Evolutionary conservation across 2,797 vertebrate genomes (phyloP), one percentile per base, ranked within the genome.

Genomic region (Rhinichthys osculus): DNA sequence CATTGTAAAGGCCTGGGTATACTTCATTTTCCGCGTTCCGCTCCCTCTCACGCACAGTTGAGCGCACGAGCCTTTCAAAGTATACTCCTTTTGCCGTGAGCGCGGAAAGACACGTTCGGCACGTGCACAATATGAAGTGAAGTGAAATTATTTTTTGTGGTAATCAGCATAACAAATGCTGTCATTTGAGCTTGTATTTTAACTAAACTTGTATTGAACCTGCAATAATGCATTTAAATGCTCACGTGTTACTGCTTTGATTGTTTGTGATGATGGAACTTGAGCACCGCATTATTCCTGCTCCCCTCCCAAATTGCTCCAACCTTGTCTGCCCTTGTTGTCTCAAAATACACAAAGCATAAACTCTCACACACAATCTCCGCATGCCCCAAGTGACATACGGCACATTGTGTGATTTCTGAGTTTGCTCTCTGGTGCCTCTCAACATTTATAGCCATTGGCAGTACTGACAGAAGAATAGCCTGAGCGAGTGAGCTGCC

Each of bases 381-480:
- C 52, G 14, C 85, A 50, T 89, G 92, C 93, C 89, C 94, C 92
- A 89, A 83, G 91, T 92, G 94, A 93, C 92, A 91, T 89, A 93
- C 92, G 93, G 93, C 93, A 94, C 94, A 94, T 93, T 93, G 92
- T 96, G 92, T 95, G 94, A 96, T 96, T 95, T 95, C 94, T 94
- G 93, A 93, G 92, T 94, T 95, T 96, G 93, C 95, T 96, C 96
- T 97, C 94, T 92, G 92, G 93, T 94, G 94, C 93, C 93, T 93
- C 90, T 96, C 91, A 95, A 94, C 95, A 93, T 96, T 97, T 97
- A 95, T 96, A 95, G 94, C 94, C 92, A 94, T 95, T 95, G 94
- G 94, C 95, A 93, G 95, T 93, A 93, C 91, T 62, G 80, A 90
- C 87, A 91, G 91, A 30, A 78, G 73, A 82, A 67, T 35, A 44